These are phyloP conservation scores for Dynastes tityus DNA, from an alignment of 2,888 invertebrate species.

Conservation along the genomic window DNA sequence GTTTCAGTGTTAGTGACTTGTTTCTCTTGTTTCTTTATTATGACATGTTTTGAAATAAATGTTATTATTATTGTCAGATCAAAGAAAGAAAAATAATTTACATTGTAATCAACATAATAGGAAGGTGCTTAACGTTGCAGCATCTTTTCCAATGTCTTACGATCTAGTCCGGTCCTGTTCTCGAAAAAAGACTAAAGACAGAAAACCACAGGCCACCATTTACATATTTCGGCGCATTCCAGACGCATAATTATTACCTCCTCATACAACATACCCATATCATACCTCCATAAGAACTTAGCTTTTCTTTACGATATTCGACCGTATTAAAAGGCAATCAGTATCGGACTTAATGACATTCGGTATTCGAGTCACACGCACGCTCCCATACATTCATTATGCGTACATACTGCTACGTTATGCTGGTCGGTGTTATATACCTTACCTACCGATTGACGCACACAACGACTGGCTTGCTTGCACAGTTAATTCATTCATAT, in stretches of 20 bases:
- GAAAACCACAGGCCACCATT: not conserved
- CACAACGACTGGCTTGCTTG: conserved; percentile 11
- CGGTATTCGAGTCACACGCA: conserved; percentile 42
- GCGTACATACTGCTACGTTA: conserved; percentile 16
- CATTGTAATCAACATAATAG: too few species aligned
- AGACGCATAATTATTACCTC: conserved; percentile 16
- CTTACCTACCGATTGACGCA: not conserved
- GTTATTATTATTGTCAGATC: too few species aligned
- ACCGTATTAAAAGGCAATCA: conserved; percentile 46
- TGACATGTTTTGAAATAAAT: too few species aligned
- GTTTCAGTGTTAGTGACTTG: too few species aligned
- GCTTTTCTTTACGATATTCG: conserved; percentile 13
- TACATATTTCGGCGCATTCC: conserved; percentile 20
- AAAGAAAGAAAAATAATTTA: too few species aligned
- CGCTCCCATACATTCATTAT: conserved; percentile 41
- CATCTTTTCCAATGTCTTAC: too few species aligned
- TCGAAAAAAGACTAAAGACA: not conserved
- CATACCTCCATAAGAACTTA: too few species aligned
- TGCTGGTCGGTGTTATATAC: conserved; percentile 40
- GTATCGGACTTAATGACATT: conserved; percentile 48
- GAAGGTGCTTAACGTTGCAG: too few species aligned
- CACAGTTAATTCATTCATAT: conserved; percentile 61
- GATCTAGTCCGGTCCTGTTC: not conserved
- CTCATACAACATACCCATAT: not conserved
- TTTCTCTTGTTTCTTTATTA: too few species aligned